A percentile compares a stretch with the other conserved stretches of the same genome.
Evolutionary conservation across 2,113 vertebrate genomes (phyloP).

Genomic region (Mesocricetus auratus): DNA sequence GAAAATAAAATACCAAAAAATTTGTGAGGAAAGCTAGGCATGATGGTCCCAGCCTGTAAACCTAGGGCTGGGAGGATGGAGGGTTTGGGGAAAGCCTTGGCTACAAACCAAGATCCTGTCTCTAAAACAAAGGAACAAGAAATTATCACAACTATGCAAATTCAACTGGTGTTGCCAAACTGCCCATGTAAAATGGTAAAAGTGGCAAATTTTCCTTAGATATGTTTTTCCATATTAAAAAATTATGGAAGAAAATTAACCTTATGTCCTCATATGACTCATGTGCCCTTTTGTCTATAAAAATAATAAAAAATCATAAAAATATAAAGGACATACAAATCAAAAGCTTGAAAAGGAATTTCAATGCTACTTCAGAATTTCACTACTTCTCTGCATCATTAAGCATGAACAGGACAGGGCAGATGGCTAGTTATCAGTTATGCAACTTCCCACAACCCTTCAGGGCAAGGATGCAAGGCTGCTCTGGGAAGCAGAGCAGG

Average conservation of each 20-base stretch:
- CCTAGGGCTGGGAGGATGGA: not conserved
- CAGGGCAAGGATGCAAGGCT: not conserved
- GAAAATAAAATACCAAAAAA: slow-evolving; percentile 17
- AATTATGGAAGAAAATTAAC: not conserved
- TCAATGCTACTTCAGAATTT: not conserved
- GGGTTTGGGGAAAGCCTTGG: not conserved
- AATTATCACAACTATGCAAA: not conserved
- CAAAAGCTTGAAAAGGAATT: not conserved
- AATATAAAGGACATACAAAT: not conserved
- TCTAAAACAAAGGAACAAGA: not conserved
- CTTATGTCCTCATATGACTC: not conserved
- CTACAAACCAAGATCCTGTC: not conserved
- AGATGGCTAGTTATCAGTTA: not conserved
- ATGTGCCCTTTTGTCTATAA: not conserved
- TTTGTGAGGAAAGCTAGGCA: not conserved
- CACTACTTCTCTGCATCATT: not conserved
- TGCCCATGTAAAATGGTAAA: not conserved
- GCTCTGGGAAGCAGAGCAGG: not conserved
- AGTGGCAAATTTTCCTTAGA: not conserved
- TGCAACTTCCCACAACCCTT: not conserved
- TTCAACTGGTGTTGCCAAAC: not conserved
- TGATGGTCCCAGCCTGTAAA: not conserved
- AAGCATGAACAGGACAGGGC: not conserved
- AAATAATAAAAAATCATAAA: not conserved
- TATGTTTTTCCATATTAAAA: slow-evolving; percentile 34